A percentile compares a stretch with the other conserved stretches of the same genome.
These are phyloP conservation scores for Tiphia femorata DNA, from an alignment of 2,888 invertebrate species.

Conservation along the genomic window DNA sequence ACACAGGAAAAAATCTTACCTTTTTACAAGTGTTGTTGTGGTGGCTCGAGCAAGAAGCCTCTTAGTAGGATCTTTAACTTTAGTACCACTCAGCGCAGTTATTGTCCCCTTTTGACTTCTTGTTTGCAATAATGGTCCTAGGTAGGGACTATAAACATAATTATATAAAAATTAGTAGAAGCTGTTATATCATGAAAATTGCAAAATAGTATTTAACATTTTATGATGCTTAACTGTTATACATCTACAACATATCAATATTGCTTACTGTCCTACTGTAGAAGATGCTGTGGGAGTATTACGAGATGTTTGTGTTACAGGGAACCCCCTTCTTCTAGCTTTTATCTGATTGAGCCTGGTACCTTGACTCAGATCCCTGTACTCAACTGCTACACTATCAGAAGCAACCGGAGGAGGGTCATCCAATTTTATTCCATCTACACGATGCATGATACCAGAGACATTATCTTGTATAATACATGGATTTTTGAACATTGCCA, in stretches of 20 bases:
- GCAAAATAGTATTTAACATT: background rate
- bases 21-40: conserved; percentile 60
- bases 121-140: conserved; percentile 60
- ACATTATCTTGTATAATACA: conserved; percentile 59
- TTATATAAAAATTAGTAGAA: conserved; percentile 5
- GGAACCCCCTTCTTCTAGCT: conserved; percentile 55
- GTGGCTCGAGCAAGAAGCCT: conserved; percentile 58
- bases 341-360: conserved; percentile 72
- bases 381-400: conserved; percentile 27
- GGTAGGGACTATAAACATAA: conserved; percentile 59
- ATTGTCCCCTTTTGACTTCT: conserved; percentile 56
- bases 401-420: conserved; percentile 50
- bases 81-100: conserved; percentile 51
- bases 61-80: conserved; percentile 61
- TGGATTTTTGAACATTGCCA: conserved; percentile 42
- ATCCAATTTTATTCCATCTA: conserved; percentile 64
- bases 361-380: conserved; percentile 70
- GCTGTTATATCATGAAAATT: background rate
- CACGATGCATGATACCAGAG: conserved; percentile 64
- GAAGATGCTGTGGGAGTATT: conserved; percentile 52
- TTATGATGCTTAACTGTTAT: background rate
- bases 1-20: too few species aligned
- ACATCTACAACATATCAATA: background rate
- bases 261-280: conserved; percentile 61
- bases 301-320: conserved; percentile 46